A percentile compares a stretch with the other conserved stretches of the same genome.
These are phyloP conservation scores for Callyntrura sp. DNA, from an alignment of 2,888 invertebrate genomes.

Conservation along the genomic window DNA sequence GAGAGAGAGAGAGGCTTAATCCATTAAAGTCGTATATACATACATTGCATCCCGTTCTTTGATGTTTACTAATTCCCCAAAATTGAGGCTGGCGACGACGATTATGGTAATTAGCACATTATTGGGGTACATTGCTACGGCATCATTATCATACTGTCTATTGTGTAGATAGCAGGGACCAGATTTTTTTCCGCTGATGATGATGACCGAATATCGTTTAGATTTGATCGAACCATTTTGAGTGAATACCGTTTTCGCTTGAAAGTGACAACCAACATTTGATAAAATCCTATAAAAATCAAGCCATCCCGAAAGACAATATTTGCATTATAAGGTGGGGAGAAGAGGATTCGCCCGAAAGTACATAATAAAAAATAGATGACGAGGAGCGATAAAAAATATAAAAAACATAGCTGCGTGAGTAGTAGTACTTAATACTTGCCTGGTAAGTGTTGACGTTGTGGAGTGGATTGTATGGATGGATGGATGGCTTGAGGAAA, in stretches of 20 bases:
- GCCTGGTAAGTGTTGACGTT: not conserved
- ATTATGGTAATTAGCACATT: constrained; percentile 1
- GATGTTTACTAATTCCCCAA: constrained; percentile 37
- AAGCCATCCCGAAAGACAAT: constrained; percentile 65
- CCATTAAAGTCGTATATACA: not conserved
- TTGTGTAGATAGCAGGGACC: constrained; percentile 17
- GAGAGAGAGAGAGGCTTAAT: constrained; percentile 20
- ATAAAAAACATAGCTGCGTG: constrained; percentile 48
- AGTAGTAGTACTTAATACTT: not conserved
- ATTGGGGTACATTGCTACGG: not conserved
- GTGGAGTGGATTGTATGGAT: constrained; percentile 9
- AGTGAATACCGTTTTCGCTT: constrained; percentile 56
- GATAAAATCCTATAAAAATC: constrained; percentile 47
- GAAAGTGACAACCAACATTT: constrained; percentile 70
- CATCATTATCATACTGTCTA: constrained; percentile 39
- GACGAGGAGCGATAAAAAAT: constrained; percentile 31
- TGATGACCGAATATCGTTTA: not conserved
- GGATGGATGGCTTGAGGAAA: constrained; percentile 32
- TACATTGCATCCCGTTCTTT: not conserved
- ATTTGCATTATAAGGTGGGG: constrained; percentile 62
- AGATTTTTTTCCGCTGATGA: no score
- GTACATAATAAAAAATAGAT: constrained; percentile 45
- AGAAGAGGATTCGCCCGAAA: constrained; percentile 19
- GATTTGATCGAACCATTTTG: not conserved
- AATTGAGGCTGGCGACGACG: constrained; percentile 48